Evolutionary conservation across 2,797 vertebrate genomes (phyloP).

Genomic region (Dryobates pubescens): DNA sequence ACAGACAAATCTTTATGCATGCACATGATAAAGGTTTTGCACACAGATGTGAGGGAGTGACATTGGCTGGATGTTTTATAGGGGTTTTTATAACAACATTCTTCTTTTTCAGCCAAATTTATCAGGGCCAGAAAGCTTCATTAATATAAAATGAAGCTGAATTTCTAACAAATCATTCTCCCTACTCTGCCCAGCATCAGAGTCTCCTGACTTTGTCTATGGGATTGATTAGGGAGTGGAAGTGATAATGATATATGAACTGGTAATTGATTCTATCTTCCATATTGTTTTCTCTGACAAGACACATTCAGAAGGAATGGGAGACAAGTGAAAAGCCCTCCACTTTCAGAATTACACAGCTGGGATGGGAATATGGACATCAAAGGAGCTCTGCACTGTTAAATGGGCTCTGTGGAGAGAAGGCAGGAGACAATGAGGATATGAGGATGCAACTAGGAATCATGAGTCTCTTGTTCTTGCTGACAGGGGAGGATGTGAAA

Average conservation of each 20-base stretch:
- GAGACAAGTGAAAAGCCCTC: neutral
- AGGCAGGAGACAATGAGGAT: neutral
- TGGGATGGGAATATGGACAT: neutral
- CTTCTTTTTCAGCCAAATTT: neutral
- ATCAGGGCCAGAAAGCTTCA: neutral
- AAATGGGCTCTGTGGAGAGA: conserved; percentile 4
- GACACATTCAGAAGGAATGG: neutral
- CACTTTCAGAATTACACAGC: neutral
- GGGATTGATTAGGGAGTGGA: neutral
- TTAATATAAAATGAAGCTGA: neutral
- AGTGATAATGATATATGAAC: neutral
- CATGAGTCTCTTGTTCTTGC: neutral
- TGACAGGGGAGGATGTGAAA: neutral
- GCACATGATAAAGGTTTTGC: neutral
- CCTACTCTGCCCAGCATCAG: neutral
- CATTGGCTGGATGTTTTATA: neutral
- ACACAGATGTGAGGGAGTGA: neutral
- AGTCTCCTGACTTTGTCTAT: neutral
- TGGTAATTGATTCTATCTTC: neutral
- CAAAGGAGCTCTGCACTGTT: neutral
- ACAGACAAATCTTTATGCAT: neutral
- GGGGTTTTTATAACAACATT: neutral
- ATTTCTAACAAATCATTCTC: neutral
- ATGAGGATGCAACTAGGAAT: neutral
- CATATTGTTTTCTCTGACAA: neutral